These are phyloP conservation scores for Salminus brasiliensis DNA, from an alignment of 2,113 vertebrate genomes.

Conservation along the genomic window DNA sequence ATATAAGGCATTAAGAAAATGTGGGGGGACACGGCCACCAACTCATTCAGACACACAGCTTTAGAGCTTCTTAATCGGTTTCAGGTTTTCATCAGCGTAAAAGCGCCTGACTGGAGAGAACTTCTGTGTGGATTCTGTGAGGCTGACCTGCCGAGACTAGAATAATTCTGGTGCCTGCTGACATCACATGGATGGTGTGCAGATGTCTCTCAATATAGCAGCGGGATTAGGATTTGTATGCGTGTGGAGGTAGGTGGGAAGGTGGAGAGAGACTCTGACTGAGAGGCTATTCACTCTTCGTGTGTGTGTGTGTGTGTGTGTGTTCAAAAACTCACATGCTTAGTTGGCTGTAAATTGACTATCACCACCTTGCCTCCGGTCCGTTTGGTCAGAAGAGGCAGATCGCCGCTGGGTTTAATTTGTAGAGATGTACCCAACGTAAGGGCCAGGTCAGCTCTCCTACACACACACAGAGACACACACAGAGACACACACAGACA, in stretches of 20 bases:
- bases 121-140: background rate
- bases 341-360: constrained; percentile 93
- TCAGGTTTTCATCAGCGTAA: background rate
- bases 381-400: constrained; percentile 92
- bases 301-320: background rate
- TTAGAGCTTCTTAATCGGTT: constrained; percentile 25
- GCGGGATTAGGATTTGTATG: background rate
- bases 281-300: background rate
- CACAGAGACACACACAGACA: background rate
- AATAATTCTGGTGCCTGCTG: background rate
- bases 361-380: constrained; percentile 92
- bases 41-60: background rate
- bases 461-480: constrained; percentile 58
- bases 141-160: background rate
- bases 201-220: background rate
- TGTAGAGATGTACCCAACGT: constrained; percentile 95
- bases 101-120: background rate
- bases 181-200: background rate
- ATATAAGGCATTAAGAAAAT: background rate
- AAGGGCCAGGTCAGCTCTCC: constrained; percentile 88
- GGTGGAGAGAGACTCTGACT: background rate
- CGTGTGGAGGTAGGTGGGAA: background rate
- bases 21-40: background rate
- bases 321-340: constrained; percentile 81
- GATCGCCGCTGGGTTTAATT: constrained; percentile 95